These are phyloP conservation scores for Clarias fuscus DNA, from an alignment of 2,797 vertebrate species.

Conservation along the genomic window DNA sequence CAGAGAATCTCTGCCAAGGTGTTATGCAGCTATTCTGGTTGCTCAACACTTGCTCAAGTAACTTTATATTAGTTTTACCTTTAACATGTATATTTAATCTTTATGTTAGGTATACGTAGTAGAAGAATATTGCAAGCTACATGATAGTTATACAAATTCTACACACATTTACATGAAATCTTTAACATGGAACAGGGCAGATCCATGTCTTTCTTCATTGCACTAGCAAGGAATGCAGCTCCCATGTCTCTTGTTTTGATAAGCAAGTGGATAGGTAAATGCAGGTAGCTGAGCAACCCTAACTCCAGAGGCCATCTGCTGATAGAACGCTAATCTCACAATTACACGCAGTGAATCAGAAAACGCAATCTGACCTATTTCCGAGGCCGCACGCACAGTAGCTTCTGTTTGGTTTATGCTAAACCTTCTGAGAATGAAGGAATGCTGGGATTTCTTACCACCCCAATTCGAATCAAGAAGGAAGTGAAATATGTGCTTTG, in stretches of 20 bases:
- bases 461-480: neutral
- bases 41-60: neutral
- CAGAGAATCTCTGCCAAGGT: neutral
- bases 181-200: neutral
- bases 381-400: constrained; percentile 58
- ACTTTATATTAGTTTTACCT: neutral
- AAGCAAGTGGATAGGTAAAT: constrained; percentile 5
- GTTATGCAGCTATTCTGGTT: too few relatives aligned
- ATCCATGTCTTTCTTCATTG: neutral
- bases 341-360: constrained; percentile 57
- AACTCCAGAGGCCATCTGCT: constrained; percentile 25
- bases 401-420: constrained; percentile 45
- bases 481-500: constrained; percentile 16
- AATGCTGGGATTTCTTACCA: constrained; percentile 14
- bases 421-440: constrained; percentile 9
- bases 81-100: neutral
- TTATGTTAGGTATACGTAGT: neutral
- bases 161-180: neutral
- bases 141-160: neutral
- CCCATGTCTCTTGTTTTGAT: constrained; percentile 18
- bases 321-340: constrained; percentile 54
- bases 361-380: constrained; percentile 64
- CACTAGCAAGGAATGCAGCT: constrained; percentile 27
- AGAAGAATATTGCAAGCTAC: neutral
- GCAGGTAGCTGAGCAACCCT: constrained; percentile 21